Percentiles rank a stretch among this genome's conserved stretches.
phyloP scores from a whole-genome alignment of 2,888 invertebrate genomes.

The Apeira syringaria region DNA sequence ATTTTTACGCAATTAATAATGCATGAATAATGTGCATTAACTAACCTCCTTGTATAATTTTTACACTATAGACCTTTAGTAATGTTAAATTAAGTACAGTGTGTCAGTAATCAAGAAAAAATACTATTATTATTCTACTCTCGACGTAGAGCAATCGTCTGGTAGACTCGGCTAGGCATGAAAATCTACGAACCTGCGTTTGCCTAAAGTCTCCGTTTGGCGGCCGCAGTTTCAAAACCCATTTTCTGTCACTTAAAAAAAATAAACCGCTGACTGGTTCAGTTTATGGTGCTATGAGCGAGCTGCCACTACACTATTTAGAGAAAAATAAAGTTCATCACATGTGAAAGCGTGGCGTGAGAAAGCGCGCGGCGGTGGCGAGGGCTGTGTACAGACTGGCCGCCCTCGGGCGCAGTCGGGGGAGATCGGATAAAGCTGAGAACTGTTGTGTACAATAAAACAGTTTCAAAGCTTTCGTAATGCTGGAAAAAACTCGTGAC shows the following conservation, averaged over 20 bases:
- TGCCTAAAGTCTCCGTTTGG: slow-evolving; percentile 46
- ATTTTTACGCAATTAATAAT: no score
- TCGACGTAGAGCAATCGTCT: slow-evolving; percentile 26
- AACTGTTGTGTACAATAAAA: background rate
- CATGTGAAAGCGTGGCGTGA: slow-evolving; percentile 46
- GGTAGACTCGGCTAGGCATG: slow-evolving; percentile 8
- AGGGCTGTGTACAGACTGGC: slow-evolving; percentile 56
- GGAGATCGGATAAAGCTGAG: slow-evolving; percentile 22
- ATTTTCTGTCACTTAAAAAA: slow-evolving; percentile 46
- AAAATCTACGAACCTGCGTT: slow-evolving; percentile 39
- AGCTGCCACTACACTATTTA: slow-evolving; percentile 54
- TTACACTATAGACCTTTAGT: no score
- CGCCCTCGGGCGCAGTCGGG: slow-evolving; percentile 34
- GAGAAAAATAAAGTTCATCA: slow-evolving; percentile 62
- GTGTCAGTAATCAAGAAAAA: no score
- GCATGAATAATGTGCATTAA: no score
- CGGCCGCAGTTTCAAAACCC: slow-evolving; percentile 41
- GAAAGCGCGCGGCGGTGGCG: slow-evolving; percentile 45
- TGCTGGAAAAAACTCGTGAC: no score
- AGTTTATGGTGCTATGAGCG: slow-evolving; percentile 18
- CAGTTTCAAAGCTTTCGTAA: slow-evolving; percentile 7
- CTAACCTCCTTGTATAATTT: no score
- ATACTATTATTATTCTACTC: no score
- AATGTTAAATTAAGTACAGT: no score
- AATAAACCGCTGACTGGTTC: slow-evolving; percentile 17